Base-by-base conservation (phyloP, 2,888 invertebrate species). In the Mechanitis messenoides region DNA sequence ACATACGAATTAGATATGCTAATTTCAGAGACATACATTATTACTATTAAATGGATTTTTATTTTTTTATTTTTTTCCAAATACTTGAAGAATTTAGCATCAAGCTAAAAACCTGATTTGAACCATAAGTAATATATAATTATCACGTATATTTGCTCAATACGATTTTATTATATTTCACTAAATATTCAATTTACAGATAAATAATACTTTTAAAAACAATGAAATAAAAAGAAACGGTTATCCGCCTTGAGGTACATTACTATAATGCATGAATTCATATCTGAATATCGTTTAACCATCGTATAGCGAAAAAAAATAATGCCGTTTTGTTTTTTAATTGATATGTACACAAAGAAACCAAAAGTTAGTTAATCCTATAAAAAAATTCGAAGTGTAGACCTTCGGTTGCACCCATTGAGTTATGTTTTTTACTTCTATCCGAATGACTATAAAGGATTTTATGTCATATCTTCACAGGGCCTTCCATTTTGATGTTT, bases 401-500 rank as follows among this genome's bases (percentile, higher is more conserved):
- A 75, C 72, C 74, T 70, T 63, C 63, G 65, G 59, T 45, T 46
- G 58, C 47, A 65, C 67, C 75, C 73, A 75, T 77, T 75, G 72
- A 73, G 55, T 56, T 56, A 68, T 70, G 75, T 78, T 83, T 82
- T 81, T 80, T 77, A 71, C 74, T 66, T 62, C 70, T 71, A 62
- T 66, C 61, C 76, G 79, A 79, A 81, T 83, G 85, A 84, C 85
- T 85, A 83, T 83, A 87, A 85, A 85, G 82, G 80, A 84, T 79
- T 87, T 85, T 81, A 83, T 85, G 85, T 86, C 87, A 87, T 84
- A 83, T 84, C 85, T 79, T 81, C 82, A 85, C 84, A 81, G 78
- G 75, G 77, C 69, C 73, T 70, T 72, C 73, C 72, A 70, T 80
- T 50, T 83, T 88, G 87, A 68, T 68, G 65, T 68, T 68, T 69